Conservation (phyloP, 1,140 invertebrate species). For the Neuroterus valhalla region DNA sequence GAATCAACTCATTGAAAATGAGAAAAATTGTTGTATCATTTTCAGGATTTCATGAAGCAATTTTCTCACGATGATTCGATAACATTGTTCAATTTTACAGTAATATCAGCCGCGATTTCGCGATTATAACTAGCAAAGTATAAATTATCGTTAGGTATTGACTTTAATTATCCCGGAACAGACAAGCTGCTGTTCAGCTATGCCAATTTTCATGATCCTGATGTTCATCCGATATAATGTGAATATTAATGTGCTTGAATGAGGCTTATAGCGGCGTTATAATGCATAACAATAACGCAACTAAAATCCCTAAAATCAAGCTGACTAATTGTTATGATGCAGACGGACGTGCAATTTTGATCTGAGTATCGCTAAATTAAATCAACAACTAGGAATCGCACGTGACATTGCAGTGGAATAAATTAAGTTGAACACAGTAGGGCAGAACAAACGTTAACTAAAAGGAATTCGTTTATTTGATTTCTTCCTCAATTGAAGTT, state of each 20-base stretch:
- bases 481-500: too few species aligned
- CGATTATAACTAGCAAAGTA: conserved; percentile 21
- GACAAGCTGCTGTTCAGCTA: conserved; percentile 17
- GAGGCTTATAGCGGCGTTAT: conserved; percentile 1
- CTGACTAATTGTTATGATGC: conserved; percentile 14
- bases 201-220: conserved; percentile 24
- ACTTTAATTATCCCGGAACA: conserved; percentile 24
- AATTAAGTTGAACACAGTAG: too few species aligned
- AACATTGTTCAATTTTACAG: neutral
- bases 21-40: too few species aligned
- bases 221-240: conserved; percentile 22
- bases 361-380: neutral
- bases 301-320: conserved; percentile 25
- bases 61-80: neutral
- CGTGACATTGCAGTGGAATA: too few species aligned
- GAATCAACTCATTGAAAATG: too few species aligned
- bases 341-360: conserved; percentile 1
- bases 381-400: neutral
- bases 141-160: conserved; percentile 27
- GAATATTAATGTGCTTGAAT: conserved; percentile 28
- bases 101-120: neutral
- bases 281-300: conserved; percentile 24
- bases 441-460: too few species aligned
- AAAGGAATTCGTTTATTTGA: too few species aligned
- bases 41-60: neutral